Evolutionary conservation across 2,113 vertebrate species (phyloP).

Genomic region (Etia nguti): DNA sequence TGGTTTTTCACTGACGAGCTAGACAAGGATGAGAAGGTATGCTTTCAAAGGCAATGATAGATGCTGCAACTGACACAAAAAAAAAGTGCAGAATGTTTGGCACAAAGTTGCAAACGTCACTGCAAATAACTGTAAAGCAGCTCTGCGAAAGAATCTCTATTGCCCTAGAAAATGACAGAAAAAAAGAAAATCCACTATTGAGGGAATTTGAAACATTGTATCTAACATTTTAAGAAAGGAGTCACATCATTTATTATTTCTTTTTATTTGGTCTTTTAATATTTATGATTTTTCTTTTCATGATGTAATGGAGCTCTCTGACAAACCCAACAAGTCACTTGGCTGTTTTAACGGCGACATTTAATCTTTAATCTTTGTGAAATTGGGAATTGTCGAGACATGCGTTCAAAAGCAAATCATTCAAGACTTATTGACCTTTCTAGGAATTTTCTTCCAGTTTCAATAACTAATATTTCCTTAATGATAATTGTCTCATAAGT

Average conservation of each 20-base stretch:
- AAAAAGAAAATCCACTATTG: neutral
- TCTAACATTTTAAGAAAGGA: neutral
- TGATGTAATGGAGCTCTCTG: neutral
- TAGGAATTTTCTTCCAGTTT: neutral
- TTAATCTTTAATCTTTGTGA: neutral
- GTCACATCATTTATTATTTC: neutral
- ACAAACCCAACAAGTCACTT: neutral
- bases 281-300: neutral
- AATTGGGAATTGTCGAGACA: neutral
- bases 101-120: neutral
- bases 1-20: slow-evolving; percentile 95
- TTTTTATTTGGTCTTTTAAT: neutral
- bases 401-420: neutral
- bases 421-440: neutral
- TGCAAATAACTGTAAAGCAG: neutral
- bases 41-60: neutral
- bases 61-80: neutral
- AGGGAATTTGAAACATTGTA: fast-evolving
- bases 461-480: neutral
- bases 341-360: neutral
- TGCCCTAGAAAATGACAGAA: fast-evolving
- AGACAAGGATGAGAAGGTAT: slow-evolving; percentile 92
- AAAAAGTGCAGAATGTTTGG: neutral
- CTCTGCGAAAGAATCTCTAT: fast-evolving
- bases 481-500: neutral